These are phyloP conservation scores for Barbus barbus DNA, from an alignment of 2,113 vertebrate species.

Conservation along the genomic window DNA sequence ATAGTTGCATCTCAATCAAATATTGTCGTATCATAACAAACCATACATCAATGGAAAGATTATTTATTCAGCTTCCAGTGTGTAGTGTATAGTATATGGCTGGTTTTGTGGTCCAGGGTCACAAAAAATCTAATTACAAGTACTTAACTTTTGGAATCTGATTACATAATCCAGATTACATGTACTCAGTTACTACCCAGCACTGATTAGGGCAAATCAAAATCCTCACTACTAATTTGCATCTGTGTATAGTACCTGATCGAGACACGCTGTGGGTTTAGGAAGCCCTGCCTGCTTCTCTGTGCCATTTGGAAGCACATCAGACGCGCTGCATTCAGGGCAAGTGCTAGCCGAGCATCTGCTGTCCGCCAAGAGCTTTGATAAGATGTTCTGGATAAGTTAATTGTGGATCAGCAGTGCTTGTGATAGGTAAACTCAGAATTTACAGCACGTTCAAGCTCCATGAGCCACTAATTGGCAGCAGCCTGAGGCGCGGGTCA, in stretches of 20 bases:
- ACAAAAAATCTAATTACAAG: not conserved
- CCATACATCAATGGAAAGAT: no score
- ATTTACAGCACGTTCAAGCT: not conserved
- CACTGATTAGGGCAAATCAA: not conserved
- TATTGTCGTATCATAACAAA: no score
- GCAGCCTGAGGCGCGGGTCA: not conserved
- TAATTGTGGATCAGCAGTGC: constrained; percentile 27
- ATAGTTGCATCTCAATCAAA: no score
- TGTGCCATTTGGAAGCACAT: constrained; percentile 29
- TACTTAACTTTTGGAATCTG: not conserved
- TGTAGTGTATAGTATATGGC: no score
- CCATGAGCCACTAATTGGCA: not conserved
- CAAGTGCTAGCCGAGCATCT: constrained; percentile 16
- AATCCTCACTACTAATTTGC: not conserved
- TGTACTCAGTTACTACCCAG: not conserved
- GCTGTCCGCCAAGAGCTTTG: constrained; percentile 30
- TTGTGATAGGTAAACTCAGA: not conserved
- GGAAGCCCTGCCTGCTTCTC: not conserved
- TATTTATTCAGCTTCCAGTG: no score
- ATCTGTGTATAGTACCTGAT: constrained; percentile 14
- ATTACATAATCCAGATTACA: not conserved
- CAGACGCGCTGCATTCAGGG: not conserved
- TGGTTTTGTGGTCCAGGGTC: no score
- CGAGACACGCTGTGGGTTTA: not conserved
- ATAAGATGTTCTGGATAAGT: constrained; percentile 32